These are phyloP conservation scores for Protobothrops flavoviridis DNA, from an alignment of 2,113 vertebrate species.

Conservation along the genomic window DNA sequence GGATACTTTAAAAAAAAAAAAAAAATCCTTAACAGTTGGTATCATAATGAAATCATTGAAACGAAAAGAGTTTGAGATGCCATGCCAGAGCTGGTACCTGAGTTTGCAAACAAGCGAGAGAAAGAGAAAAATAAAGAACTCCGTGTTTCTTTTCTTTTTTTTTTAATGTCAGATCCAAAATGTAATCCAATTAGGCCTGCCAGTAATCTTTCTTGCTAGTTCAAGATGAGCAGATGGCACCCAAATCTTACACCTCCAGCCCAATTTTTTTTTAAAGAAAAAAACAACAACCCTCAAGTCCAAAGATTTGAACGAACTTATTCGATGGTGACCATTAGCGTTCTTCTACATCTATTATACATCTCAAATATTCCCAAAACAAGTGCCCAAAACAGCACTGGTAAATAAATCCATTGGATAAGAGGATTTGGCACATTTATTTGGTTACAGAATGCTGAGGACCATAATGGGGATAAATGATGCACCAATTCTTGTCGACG, in stretches of 20 bases:
- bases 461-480: neutral
- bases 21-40: conserved; percentile 23
- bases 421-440: neutral
- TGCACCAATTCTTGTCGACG: neutral
- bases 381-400: neutral
- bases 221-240: neutral
- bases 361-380: conserved; percentile 23
- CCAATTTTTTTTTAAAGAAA: neutral
- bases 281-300: conserved; percentile 5
- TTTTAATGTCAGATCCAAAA: neutral
- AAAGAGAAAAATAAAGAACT: neutral
- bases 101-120: conserved; percentile 74
- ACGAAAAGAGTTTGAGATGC: conserved; percentile 46
- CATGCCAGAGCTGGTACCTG: conserved; percentile 74
- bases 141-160: neutral
- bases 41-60: conserved; percentile 29
- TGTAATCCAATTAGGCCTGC: conserved; percentile 2
- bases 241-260: neutral
- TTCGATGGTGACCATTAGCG: neutral
- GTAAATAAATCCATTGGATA: neutral
- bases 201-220: neutral
- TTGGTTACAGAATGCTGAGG: neutral
- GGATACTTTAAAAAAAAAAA: neutral
- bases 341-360: neutral
- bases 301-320: conserved; percentile 6